Evolutionary conservation across 2,113 vertebrate genomes (phyloP), one percentile per base, ranked within the genome.

Genomic region (Protobothrops flavoviridis): DNA sequence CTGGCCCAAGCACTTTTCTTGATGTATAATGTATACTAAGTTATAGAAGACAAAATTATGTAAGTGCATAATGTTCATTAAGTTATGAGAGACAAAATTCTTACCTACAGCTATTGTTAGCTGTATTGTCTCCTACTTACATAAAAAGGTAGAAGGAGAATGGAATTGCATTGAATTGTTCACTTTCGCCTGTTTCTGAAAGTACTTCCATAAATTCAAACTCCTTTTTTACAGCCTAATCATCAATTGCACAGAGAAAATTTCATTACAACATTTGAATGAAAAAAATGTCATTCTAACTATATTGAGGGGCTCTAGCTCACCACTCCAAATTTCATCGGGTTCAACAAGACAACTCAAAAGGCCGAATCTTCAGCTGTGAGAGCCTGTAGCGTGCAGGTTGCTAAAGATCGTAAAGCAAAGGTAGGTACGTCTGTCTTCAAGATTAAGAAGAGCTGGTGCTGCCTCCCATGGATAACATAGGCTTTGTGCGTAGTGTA

Each of bases 391-490:
- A 99, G 97, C 0, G 98, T 98, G 89, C 96, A 97, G 26, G 97
- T 97, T 91, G 98, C 98, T 59, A 98, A 95, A 2, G 97, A 94
- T 3, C 98, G 97, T n/a, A 99, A 96, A 3, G 98, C 98, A 26
- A 98, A 98, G 1, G 98, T 98, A 24, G 98, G 98, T 15, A 98
- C 98, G 5, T 98, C 97, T 15, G 97, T 96, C 0, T 97, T 97
- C 7, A 97, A 69, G 29, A 98, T 96, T 88, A 99, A 92, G 94
- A 98, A 98, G 39, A 99, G 97, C 95, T 98, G 98, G 94, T 98
- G 98, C 17, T 98, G 98, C 5, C 97, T 96, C 1, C 97, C 96
- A 94, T 99, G 98, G 81, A 99, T 98, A 95, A 98, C 97, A 52
- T 98, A 95, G 24, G 98, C 96, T 92, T 98, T 74, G 52, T 97